Base-by-base conservation (phyloP, 2,797 vertebrate genomes). In the Clarias fuscus region DNA sequence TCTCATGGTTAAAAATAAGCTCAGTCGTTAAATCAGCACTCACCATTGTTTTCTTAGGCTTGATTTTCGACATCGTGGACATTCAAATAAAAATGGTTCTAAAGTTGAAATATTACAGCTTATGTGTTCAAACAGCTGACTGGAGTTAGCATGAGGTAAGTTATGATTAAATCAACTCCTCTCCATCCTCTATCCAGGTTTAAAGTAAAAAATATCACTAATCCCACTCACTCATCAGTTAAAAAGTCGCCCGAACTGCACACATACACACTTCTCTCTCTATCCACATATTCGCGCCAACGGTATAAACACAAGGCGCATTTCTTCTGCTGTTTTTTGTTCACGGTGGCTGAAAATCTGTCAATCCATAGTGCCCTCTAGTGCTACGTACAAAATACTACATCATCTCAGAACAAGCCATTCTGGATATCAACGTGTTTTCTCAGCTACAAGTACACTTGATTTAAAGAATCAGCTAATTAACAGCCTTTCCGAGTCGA, bases 31-130 rank as follows among this genome's bases (percentile, higher is more conserved):
- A n/a, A 22, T 68, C 70, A 27, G 0, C 8, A 83, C 82, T 73
- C 58, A 84, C 82, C 7, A 15, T 11, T 22, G 17, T 73, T 61
- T 82, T 87, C 72, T n/a, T 87, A 7, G 85, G 56, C 77, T 88
- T 89, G 43, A 70, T 40, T 56, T 88, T 90, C 18, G 85, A 40
- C 90, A 88, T 89, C 22, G n/a, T 48, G 0, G 78, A 86, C 20
- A 84, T 14, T 20, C 15, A n/a, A 67, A 7, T 33, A 18, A 43
- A 17, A 56, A 65, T 0, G 1, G 40, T 0, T 61, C 5, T 43
- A 18, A 27, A 27, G 20, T 11, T 37, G 7, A 1, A n/a, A 27
- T 27, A 18, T 40, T 40, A 18, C 4, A 48, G 22, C 37, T 27
- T 43, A 48, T 65, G 18, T 53, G 48, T 53, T 1, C 18, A 24